Evolutionary conservation across 1,140 invertebrate genomes (phyloP).

Genomic region (Drosophila triauraria): DNA sequence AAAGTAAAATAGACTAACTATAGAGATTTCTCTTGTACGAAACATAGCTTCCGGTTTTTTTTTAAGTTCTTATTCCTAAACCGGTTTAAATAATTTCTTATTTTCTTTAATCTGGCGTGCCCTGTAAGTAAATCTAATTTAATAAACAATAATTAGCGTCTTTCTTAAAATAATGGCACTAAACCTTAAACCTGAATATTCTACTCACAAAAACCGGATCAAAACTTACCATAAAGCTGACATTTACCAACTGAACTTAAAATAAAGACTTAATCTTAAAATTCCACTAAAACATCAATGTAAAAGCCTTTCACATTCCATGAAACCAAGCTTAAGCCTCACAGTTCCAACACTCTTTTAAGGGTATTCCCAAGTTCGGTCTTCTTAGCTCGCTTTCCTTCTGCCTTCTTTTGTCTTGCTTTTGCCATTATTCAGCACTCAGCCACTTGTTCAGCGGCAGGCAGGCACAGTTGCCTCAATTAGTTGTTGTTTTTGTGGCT

Average conservation of each 20-base stretch:
- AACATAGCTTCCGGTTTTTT: background rate
- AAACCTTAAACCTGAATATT: background rate
- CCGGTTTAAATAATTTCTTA: background rate
- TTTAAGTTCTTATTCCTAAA: background rate
- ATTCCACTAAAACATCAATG: background rate
- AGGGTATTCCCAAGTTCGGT: background rate
- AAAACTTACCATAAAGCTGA: background rate
- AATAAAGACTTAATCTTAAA: background rate
- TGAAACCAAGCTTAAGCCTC: background rate
- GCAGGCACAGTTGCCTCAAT: constrained; percentile 59
- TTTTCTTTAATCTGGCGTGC: background rate
- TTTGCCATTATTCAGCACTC: constrained; percentile 57
- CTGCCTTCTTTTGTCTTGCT: constrained; percentile 22
- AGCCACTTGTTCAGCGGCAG: constrained; percentile 45
- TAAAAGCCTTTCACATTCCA: background rate
- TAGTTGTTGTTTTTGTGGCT: constrained; percentile 46
- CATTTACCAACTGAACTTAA: accelerated
- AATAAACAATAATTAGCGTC: background rate
- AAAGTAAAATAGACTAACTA: background rate
- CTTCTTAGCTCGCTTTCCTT: background rate
- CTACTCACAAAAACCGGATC: background rate
- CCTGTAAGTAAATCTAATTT: constrained; percentile 1
- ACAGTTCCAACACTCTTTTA: too few relatives aligned
- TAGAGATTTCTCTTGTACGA: too few relatives aligned
- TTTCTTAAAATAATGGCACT: background rate